These are phyloP conservation scores for Blastomussa wellsi DNA, from an alignment of 92 coral and sea anemone genomes.

Conservation along the genomic window DNA sequence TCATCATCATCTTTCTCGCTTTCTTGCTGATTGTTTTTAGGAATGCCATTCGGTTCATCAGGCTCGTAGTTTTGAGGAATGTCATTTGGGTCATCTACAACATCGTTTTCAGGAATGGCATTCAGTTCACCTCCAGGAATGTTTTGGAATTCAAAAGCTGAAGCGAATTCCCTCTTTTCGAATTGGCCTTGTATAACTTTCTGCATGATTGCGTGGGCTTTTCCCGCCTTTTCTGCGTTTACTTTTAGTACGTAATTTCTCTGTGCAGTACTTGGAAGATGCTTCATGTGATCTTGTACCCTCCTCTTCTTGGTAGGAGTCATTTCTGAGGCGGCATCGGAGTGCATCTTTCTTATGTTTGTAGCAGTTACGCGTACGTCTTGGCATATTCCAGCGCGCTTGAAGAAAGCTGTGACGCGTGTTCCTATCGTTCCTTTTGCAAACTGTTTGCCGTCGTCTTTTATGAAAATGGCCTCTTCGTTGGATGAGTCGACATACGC, in stretches of 20 bases:
- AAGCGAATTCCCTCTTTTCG: not conserved
- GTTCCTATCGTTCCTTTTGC: no score
- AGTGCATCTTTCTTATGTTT: not conserved
- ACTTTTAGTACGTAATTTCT: not conserved
- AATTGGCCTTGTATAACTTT: not conserved
- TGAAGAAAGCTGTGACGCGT: no score
- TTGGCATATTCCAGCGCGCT: not conserved
- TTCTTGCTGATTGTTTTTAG: no score
- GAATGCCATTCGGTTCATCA: no score
- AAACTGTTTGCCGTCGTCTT: no score
- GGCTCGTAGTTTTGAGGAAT: no score
- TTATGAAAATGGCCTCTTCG: no score
- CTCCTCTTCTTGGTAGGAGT: not conserved
- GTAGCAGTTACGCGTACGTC: not conserved
- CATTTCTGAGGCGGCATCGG: not conserved
- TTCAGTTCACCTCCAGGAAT: not conserved
- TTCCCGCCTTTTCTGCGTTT: not conserved
- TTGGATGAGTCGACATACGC: no score
- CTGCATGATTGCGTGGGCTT: not conserved
- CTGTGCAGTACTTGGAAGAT: not conserved
- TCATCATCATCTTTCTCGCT: no score
- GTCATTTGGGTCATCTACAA: no score
- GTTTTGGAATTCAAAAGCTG: not conserved
- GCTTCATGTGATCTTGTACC: not conserved
- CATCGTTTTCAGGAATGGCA: no score